Evolutionary conservation across 1,140 invertebrate genomes (phyloP), one percentile per base, ranked within the genome.

Genomic region (Eubasilissa regina): DNA sequence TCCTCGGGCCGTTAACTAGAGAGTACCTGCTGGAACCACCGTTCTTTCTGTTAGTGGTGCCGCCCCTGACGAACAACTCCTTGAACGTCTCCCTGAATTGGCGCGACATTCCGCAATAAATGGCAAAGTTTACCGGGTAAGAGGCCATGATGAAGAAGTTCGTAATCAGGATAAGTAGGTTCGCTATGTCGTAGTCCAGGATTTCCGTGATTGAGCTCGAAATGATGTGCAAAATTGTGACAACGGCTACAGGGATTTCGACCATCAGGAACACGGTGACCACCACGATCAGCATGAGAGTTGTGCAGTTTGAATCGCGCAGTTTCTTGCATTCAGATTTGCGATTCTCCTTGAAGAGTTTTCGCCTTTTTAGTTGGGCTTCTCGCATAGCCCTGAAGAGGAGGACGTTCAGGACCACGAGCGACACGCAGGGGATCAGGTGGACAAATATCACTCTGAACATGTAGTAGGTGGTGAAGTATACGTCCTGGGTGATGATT

Each of bases 21-120:
- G 94, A 95, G 85, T 95, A 95, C 78, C 93, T 90, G 15, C 93
- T 93, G 4, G 93, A 94, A 4, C 92, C 91, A 25, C 91, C 92
- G 80, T 93, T 93, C 83, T 92, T 91, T 79, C 92, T 91, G 73
- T 85, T 89, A 4, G 88, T 89, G 11, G 89, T 89, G 0, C 90
- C 87, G 3, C 92, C 91, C 1, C 92, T 88, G 7, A 95, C 90
- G 84, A 98, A 98, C 4, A 98, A 89, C 83, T 96, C 94, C 84
- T 96, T 96, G 87, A 98, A 98, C 0, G 97, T 98, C 86, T 97
- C 96, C 44, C 97, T 89, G 85, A 98, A 98, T 85, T 97, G 96
- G 21, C 96, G 90, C 62, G 95, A 96, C 97, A 98, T 98, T 6
- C 96, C 96, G 86, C 97, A 98, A 86, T 98, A 98, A 79, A 98